These are phyloP conservation scores for Umimayanthus chanpuru DNA, from an alignment of 92 coral and sea anemone genomes.

Conservation along the genomic window DNA sequence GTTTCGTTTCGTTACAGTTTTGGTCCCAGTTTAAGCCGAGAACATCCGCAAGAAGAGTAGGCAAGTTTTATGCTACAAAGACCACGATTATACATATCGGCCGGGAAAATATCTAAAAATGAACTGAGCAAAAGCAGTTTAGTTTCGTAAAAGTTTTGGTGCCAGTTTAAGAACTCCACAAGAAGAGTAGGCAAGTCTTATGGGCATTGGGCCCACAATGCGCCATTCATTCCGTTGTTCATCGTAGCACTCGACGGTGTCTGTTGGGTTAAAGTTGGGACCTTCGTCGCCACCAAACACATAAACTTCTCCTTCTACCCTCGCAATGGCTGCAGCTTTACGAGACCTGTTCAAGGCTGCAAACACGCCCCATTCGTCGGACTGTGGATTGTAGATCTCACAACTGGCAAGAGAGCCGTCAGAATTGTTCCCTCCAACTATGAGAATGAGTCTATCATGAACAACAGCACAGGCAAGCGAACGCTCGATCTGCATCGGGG, in stretches of 20 bases:
- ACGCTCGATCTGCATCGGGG: slow-evolving; percentile 45
- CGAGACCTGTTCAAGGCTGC: slow-evolving; percentile 46
- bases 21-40: no score
- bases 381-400: slow-evolving; percentile 51
- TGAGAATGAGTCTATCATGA: slow-evolving; percentile 22
- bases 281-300: slow-evolving; percentile 57
- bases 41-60: no score
- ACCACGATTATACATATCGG: neutral
- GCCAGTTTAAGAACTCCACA: slow-evolving; percentile 7
- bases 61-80: no score
- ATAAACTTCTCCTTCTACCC: slow-evolving; percentile 37
- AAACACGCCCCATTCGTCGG: slow-evolving; percentile 48
- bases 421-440: slow-evolving; percentile 49
- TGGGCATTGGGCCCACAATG: slow-evolving; percentile 39
- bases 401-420: slow-evolving; percentile 39
- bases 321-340: slow-evolving; percentile 57
- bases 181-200: slow-evolving; percentile 1
- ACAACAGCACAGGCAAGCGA: slow-evolving; percentile 41
- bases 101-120: no score
- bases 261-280: neutral
- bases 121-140: neutral
- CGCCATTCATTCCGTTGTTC: slow-evolving; percentile 21
- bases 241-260: slow-evolving; percentile 53
- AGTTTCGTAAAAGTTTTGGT: neutral
- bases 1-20: no score